phyloP scores from a whole-genome alignment of 2,888 invertebrate species.

The Amphipyra berbera region DNA sequence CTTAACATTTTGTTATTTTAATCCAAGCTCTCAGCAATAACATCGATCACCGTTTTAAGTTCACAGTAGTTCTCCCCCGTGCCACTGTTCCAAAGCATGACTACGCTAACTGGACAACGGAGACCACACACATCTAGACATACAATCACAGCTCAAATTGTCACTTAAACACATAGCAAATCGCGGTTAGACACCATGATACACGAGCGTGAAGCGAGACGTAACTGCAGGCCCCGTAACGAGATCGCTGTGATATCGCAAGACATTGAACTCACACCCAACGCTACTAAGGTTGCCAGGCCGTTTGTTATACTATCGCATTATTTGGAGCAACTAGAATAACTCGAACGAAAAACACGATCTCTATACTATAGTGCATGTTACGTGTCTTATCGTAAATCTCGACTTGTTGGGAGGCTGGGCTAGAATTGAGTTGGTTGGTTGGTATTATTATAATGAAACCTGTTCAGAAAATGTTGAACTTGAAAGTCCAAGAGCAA shows the following conservation, averaged over 20 bases:
- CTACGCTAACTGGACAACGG: slow-evolving; percentile 30
- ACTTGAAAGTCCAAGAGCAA: neutral
- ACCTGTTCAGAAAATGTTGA: slow-evolving; percentile 8
- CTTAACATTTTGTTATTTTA: neutral
- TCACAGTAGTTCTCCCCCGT: slow-evolving; percentile 4
- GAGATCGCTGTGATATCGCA: slow-evolving; percentile 71
- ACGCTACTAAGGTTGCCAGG: slow-evolving; percentile 53
- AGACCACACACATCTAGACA: slow-evolving; percentile 15
- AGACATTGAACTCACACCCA: slow-evolving; percentile 77
- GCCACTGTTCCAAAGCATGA: slow-evolving; percentile 41
- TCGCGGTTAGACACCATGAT: slow-evolving; percentile 39
- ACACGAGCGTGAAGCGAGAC: slow-evolving; percentile 48
- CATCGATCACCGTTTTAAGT: neutral
- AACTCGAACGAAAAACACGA: slow-evolving; percentile 36
- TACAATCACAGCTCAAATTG: slow-evolving; percentile 45
- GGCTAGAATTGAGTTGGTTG: slow-evolving; percentile 1
- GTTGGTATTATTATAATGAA: slow-evolving; percentile 17
- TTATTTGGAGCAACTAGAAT: slow-evolving; percentile 57
- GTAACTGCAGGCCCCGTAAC: slow-evolving; percentile 62
- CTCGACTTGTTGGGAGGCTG: slow-evolving; percentile 37
- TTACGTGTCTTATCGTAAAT: slow-evolving; percentile 38
- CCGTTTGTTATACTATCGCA: slow-evolving; percentile 45
- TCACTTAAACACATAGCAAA: slow-evolving; percentile 54
- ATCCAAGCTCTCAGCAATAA: neutral
- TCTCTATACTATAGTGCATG: slow-evolving; percentile 38